phyloP scores from a whole-genome alignment of 2,888 invertebrate species.

The Hybos culiciformis region DNA sequence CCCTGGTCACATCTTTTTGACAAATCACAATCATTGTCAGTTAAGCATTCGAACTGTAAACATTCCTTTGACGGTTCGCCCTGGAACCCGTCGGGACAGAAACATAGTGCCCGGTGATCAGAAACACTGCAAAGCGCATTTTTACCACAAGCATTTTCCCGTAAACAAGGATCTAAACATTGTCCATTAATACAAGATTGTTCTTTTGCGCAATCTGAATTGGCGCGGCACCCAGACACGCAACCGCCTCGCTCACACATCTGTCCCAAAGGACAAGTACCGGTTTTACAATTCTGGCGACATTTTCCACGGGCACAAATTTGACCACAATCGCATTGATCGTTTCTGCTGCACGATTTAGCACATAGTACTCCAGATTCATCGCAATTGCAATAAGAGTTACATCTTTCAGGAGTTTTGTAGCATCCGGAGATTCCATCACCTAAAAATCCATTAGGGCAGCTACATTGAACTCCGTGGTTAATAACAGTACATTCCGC shows the following conservation, averaged over 20 bases:
- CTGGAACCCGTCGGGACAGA: constrained; percentile 74
- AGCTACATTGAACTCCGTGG: constrained; percentile 76
- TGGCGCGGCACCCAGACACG: constrained; percentile 63
- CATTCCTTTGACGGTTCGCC: constrained; percentile 68
- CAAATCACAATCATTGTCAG: constrained; percentile 60
- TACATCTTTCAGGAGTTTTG: constrained; percentile 56
- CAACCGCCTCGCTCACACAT: constrained; percentile 60
- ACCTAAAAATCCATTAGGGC: constrained; percentile 65
- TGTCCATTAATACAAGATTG: constrained; percentile 57
- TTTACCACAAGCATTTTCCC: constrained; percentile 56
- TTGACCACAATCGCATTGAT: constrained; percentile 72
- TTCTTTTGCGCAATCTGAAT: constrained; percentile 64
- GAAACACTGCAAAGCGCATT: constrained; percentile 67
- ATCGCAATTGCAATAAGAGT: constrained; percentile 66
- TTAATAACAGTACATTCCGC: constrained; percentile 70
- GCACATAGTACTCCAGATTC: constrained; percentile 63
- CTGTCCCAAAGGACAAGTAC: constrained; percentile 62
- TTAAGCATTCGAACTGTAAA: constrained; percentile 60
- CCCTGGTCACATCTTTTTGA: constrained; percentile 61
- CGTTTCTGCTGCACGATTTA: constrained; percentile 47
- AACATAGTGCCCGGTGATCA: constrained; percentile 70
- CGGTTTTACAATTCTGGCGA: constrained; percentile 53
- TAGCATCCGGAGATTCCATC: constrained; percentile 69
- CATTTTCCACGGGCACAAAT: constrained; percentile 60
- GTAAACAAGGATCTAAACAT: constrained; percentile 57